phyloP scores from a whole-genome alignment of 2,888 invertebrate species.

The Microctonus aethiopoides region DNA sequence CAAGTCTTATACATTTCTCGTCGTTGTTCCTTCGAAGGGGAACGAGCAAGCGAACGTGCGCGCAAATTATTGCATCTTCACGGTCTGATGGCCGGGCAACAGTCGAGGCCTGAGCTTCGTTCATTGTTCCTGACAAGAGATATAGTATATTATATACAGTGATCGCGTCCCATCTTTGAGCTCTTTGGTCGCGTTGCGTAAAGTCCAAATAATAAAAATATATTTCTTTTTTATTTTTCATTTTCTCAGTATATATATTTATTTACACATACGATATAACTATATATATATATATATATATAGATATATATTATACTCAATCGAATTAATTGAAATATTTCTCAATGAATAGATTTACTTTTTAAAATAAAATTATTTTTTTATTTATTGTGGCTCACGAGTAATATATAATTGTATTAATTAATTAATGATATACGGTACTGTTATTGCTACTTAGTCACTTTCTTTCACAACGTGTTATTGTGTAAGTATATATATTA shows the following conservation, averaged over 20 bases:
- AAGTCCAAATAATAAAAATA: not conserved
- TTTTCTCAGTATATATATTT: not conserved
- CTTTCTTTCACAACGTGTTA: conserved; percentile 35
- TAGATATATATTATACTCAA: too few species aligned
- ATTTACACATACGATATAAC: too few species aligned
- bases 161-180: not conserved
- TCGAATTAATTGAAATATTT: too few species aligned
- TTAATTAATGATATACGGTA: not conserved
- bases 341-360: too few species aligned
- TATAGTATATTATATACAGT: not conserved
- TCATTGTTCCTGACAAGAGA: conserved; percentile 24
- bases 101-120: conserved; percentile 34
- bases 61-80: conserved; percentile 62
- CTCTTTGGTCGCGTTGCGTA: not conserved
- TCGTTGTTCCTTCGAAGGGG: conserved; percentile 40
- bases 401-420: too few species aligned
- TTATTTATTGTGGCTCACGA: too few species aligned
- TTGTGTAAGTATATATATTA: not conserved
- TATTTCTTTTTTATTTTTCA: not conserved
- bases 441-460: conserved; percentile 31
- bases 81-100: conserved; percentile 54
- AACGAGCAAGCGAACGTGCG: conserved; percentile 41
- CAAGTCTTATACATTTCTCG: conserved; percentile 21
- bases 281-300: too few species aligned
- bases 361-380: too few species aligned